Base-by-base conservation (phyloP, 2,797 vertebrate genomes). In the Muscicapa striata region DNA sequence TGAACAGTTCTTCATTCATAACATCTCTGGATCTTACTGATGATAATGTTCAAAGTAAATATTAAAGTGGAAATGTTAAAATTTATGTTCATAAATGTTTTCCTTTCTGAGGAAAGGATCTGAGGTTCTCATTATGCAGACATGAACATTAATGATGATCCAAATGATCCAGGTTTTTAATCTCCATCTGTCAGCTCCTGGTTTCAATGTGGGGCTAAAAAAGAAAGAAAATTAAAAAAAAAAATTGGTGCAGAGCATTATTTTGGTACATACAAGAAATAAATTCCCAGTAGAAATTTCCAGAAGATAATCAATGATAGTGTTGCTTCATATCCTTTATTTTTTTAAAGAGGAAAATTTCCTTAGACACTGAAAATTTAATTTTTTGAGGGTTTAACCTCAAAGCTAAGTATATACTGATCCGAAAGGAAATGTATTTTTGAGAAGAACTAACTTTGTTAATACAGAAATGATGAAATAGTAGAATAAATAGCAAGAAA, bases 41-140 rank as follows among this genome's bases (percentile, higher is more conserved):
- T 69, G 26, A 2, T 54, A 58, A 32, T 30, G n/a, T n/a, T 67
- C 9, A 77, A 80, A 82, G 61, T 80, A 88, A 73, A 79, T 93
- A 87, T 83, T 83, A 54, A 64, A 88, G 93, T 54, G 76, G 72
- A 95, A 95, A 79, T 45, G 9, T 75, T 49, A 92, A 91, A 69
- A 21, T 67, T 95, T 89, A 57, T 27, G 13, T 57, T 90, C 17
- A 13, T 76, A 61, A 91, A 67, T 46, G 6, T 88, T 92, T 89
- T 43, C 4, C 18, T 64, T 95, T 55, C 49, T 78, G 89, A 41
- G 46, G 46, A 41, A 74, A 83, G 68, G 69, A 49, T 87, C 23
- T 32, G 30, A 32, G 15, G 66, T 90, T 27, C 27, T 87, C 27
- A 72, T 84, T 41, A 55, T 36, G 52, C 20, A 82, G 34, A 86